Base-by-base conservation (phyloP, 2,888 invertebrate genomes). In the Ceramica pisi region DNA sequence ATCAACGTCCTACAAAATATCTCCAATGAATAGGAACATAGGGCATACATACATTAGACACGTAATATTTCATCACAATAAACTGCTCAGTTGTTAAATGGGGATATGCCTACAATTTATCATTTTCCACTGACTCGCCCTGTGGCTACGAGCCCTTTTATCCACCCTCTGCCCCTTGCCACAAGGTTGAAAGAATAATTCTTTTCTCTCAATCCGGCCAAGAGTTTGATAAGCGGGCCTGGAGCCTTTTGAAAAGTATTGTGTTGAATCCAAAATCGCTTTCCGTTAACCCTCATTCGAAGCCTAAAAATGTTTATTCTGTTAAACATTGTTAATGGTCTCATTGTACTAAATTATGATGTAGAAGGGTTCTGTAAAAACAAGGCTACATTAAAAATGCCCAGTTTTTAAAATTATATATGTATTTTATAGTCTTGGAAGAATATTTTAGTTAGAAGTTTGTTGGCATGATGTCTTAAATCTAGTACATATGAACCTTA, bases 71-170 rank as follows among this genome's bases (percentile, higher is more conserved):
- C 60, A 81, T 75, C 70, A 57, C 63, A 82, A 82, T 85, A 87
- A 86, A 86, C 85, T 83, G 81, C 72, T 83, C 81, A 77, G 83
- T 87, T 84, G 85, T 86, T 88, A 88, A 87, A 90, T 81, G 82
- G 72, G 87, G 81, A 89, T 86, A 83, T 85, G 81, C 74, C 84
- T 71, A 80, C 81, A 81, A 90, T 91, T 88, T 89, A 90, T 91
- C 89, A 91, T 90, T 87, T 90, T 85, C 81, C 87, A 87, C 83
- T 83, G 87, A 86, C 88, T 89, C 87, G 84, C 85, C 87, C 82
- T 74, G 60, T 71, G 86, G 86, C 84, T 65, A 50, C 84, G 84
- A 83, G 84, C 84, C 83, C 86, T 87, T 90, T 90, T 90, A 90
- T 90, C 57, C 19, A 19, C 46, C 46, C 89, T 87, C 59, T 64